Percentiles rank a stretch among this genome's conserved stretches.
Evolutionary conservation across 1,140 invertebrate species (phyloP).

Genomic region (Polypedilum vanderplanki): DNA sequence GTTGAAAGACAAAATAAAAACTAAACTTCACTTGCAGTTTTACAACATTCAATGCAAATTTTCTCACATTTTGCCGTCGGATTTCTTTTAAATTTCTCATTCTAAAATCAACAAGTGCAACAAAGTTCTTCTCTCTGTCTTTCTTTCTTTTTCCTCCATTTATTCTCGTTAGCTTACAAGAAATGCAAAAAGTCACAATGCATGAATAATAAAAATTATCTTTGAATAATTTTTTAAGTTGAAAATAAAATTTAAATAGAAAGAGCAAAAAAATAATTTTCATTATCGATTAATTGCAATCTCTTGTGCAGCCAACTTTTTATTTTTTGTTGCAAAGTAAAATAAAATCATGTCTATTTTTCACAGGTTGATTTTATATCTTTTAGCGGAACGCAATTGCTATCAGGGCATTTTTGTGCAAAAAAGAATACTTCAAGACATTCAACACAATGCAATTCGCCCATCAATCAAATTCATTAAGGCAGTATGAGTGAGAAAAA

Average conservation of each 20-base stretch:
- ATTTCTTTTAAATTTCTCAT: no score
- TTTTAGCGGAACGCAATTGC: background rate
- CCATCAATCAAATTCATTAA: background rate
- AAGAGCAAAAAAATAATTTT: background rate
- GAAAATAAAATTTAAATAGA: background rate
- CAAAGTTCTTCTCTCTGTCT: no score
- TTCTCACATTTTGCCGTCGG: no score
- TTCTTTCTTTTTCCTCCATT: background rate
- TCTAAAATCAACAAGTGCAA: no score
- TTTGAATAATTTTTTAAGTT: background rate
- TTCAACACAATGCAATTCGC: background rate
- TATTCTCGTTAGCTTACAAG: background rate
- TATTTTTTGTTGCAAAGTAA: background rate
- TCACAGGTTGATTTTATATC: background rate
- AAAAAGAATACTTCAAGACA: background rate
- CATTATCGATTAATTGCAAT: conserved; percentile 13
- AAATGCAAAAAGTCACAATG: no score
- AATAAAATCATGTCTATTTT: background rate
- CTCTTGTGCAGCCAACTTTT: background rate
- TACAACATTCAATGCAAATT: no score
- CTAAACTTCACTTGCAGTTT: no score
- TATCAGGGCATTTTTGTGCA: background rate
- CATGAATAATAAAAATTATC: no score
- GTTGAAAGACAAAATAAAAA: no score
- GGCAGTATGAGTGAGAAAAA: background rate